A percentile compares a stretch with the other conserved stretches of the same genome.
phyloP scores from a whole-genome alignment of 2,797 vertebrate genomes.

The Malacoctenus gilli region DNA sequence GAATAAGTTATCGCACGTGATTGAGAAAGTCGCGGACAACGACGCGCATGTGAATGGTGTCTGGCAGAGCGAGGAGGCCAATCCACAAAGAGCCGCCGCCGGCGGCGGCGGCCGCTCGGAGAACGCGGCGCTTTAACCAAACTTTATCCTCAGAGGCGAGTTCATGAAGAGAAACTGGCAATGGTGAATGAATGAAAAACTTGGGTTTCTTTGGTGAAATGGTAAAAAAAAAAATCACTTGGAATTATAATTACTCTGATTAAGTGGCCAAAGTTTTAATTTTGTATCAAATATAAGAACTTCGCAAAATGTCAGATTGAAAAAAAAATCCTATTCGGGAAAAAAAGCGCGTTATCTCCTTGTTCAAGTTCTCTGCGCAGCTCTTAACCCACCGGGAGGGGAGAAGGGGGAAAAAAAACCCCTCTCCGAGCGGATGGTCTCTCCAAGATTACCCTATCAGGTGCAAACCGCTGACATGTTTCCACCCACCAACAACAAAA shows the following conservation, averaged over 20 bases:
- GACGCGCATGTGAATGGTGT: slow-evolving; percentile 82
- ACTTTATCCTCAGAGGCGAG: too few species aligned
- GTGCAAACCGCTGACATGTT: slow-evolving; percentile 87
- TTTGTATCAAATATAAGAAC: too few species aligned
- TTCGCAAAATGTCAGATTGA: too few species aligned
- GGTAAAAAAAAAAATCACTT: not conserved
- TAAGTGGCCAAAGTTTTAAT: not conserved
- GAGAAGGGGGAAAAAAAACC: slow-evolving; percentile 50
- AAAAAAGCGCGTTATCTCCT: slow-evolving; percentile 6
- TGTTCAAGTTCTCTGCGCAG: slow-evolving; percentile 32
- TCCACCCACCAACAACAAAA: slow-evolving; percentile 86
- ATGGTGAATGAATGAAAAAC: too few species aligned
- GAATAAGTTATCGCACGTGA: slow-evolving; percentile 81
- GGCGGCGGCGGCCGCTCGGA: too few species aligned
- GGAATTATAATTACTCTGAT: not conserved
- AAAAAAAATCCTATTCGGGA: not conserved
- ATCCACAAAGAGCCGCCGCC: slow-evolving; percentile 86
- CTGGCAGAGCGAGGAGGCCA: slow-evolving; percentile 72
- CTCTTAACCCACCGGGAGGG: slow-evolving; percentile 53
- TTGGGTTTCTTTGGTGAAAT: too few species aligned
- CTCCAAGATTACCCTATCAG: slow-evolving; percentile 85
- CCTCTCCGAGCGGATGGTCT: slow-evolving; percentile 75
- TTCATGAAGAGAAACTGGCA: too few species aligned
- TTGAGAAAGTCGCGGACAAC: slow-evolving; percentile 72
- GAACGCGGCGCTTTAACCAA: too few species aligned